Conservation (phyloP, 2,797 vertebrate species). For the Micromesistius poutassou region DNA sequence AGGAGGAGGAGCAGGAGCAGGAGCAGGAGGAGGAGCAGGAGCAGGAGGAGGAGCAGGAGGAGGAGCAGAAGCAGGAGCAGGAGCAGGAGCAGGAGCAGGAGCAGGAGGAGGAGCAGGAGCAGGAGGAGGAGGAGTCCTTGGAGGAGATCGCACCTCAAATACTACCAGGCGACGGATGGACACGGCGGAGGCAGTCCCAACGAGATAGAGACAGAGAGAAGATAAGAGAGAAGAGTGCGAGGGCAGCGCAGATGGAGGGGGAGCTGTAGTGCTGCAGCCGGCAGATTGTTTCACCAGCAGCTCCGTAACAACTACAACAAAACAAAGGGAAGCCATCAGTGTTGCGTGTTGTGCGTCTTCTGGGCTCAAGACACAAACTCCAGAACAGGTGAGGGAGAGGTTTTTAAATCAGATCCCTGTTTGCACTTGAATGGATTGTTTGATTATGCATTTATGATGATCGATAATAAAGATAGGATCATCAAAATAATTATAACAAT, state of each 20-base stretch:
- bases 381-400: not conserved
- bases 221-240: not conserved
- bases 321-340: not conserved
- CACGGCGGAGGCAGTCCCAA: not conserved
- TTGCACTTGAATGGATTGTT: not conserved
- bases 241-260: not conserved
- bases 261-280: constrained; percentile 14
- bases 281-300: constrained; percentile 16
- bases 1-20: constrained; percentile 11
- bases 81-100: constrained; percentile 9
- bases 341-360: not conserved
- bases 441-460: not conserved
- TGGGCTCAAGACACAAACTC: constrained; percentile 3
- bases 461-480: not conserved
- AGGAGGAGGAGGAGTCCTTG: not conserved
- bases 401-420: not conserved
- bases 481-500: not conserved
- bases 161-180: not conserved
- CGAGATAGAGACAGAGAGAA: not conserved
- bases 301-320: constrained; percentile 8
- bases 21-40: constrained; percentile 4
- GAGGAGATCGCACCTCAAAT: constrained; percentile 12
- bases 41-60: constrained; percentile 10
- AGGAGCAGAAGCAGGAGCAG: constrained; percentile 37
- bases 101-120: constrained; percentile 9